Base-by-base conservation (phyloP, 2,888 invertebrate genomes). In the Nomada hirtipes region DNA sequence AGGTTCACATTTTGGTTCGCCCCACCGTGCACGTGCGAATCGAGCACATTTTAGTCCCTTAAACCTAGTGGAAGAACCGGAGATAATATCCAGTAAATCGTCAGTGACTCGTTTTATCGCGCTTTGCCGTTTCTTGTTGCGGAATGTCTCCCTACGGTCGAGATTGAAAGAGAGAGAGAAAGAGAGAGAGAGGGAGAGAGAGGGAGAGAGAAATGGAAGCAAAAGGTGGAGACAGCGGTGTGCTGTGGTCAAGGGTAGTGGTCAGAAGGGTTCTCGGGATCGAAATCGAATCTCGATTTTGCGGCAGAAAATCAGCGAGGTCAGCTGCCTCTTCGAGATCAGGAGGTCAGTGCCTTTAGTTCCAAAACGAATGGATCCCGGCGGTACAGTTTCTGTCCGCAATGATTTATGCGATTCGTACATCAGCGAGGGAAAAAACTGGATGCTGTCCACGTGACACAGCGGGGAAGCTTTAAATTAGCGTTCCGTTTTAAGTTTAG, bases 41-140 rank as follows among this genome's bases (percentile, higher is more conserved):
- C 79, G 74, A 77, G 86, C 80, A 86, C 67, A 52, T 42, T 68
- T 78, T 73, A 78, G 87, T 82, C 86, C 89, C 85, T 72, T 15
- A 15, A 47, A 47, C 86, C 88, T 81, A 89, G 90, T 89, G 90
- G 90, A 90, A 90, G 86, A 89, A 80, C 85, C 71, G 69, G 84
- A 85, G 90, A 91, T 91, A 91, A 91, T 91, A 89, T 91, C 85
- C 89, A 80, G 85, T 90, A 89, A 91, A 91, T 90, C 89, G 87
- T 84, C 69, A 72, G 47, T 26, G 76, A 52, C 69, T 76, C 79
- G 75, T 88, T 89, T 84, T 84, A 87, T 86, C 89, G 83, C 84
- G 74, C 61, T 81, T 74, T 29, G 64, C 59, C 50, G n/a, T 77
- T 73, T 78, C 75, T 87, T 10, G 57, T 23, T 13, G 61, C 15